Percentiles rank a stretch among this genome's conserved stretches.
Conservation (phyloP, 2,888 invertebrate genomes). For the Epirrhoe alternata region DNA sequence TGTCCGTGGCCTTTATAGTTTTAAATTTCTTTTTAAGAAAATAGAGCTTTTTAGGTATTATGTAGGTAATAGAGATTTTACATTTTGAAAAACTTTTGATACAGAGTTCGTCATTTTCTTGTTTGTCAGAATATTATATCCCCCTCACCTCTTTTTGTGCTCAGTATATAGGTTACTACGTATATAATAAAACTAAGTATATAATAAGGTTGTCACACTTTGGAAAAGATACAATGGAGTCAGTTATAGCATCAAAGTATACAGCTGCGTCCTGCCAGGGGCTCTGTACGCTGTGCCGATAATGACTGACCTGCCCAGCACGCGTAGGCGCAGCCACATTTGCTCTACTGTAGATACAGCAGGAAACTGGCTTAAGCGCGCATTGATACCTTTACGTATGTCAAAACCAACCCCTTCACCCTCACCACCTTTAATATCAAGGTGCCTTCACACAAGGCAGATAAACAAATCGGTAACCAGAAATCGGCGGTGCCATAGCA, state of each 20-base stretch:
- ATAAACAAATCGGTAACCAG: not conserved
- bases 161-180: no score
- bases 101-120: no score
- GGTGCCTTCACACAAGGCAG: not conserved
- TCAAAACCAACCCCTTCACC: slow-evolving; percentile 12
- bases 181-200: no score
- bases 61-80: no score
- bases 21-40: no score
- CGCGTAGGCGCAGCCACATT: slow-evolving; percentile 1
- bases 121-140: no score
- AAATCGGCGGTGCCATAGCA: not conserved
- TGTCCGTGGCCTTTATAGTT: no score
- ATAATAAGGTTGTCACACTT: slow-evolving; percentile 2
- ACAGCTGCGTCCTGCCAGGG: not conserved
- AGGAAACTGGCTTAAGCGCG: not conserved
- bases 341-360: slow-evolving; percentile 1
- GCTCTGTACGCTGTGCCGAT: slow-evolving; percentile 2
- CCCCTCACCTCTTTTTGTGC: no score
- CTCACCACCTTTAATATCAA: not conserved
- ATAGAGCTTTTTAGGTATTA: no score
- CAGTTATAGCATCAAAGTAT: slow-evolving; percentile 3
- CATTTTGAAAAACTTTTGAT: no score
- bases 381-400: not conserved
- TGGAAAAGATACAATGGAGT: slow-evolving; percentile 2
- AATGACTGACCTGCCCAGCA: not conserved